A percentile compares a stretch with the other conserved stretches of the same genome.
Conservation (phyloP, 2,888 invertebrate species). For the Andrena marginata region DNA sequence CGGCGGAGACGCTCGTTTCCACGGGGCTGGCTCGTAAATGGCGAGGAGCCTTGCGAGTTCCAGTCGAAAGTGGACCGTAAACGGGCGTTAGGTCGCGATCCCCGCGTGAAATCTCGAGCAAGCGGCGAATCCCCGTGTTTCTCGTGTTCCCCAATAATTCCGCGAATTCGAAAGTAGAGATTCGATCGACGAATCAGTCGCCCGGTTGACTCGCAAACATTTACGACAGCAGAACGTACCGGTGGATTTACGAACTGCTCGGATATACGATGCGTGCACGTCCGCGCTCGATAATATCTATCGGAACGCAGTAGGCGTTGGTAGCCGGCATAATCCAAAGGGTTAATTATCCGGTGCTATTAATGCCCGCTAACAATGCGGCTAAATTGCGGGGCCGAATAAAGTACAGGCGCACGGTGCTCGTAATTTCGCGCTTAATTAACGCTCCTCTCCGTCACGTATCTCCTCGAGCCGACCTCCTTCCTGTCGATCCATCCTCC, state of each 20-base stretch:
- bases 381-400: slow-evolving; percentile 29
- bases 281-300: neutral
- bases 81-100: too few species aligned
- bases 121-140: too few species aligned
- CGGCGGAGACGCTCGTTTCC: too few species aligned
- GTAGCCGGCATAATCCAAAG: slow-evolving; percentile 9
- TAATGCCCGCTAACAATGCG: slow-evolving; percentile 37
- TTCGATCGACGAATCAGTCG: too few species aligned
- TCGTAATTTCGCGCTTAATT: slow-evolving; percentile 54
- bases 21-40: too few species aligned
- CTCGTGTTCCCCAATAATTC: too few species aligned
- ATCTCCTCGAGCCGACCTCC: slow-evolving; percentile 24
- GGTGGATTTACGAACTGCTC: neutral
- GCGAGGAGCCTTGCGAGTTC: too few species aligned
- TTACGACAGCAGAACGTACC: neutral
- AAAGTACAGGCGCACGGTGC: slow-evolving; percentile 14
- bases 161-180: too few species aligned
- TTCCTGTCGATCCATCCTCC: slow-evolving; percentile 42
- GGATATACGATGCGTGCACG: neutral
- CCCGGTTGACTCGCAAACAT: neutral
- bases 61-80: too few species aligned
- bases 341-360: slow-evolving; percentile 42
- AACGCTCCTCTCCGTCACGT: slow-evolving; percentile 37
- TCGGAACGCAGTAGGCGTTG: slow-evolving; percentile 9
- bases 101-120: too few species aligned